Conservation (phyloP, 2,797 vertebrate species). For the Podarcis lilfordi region DNA sequence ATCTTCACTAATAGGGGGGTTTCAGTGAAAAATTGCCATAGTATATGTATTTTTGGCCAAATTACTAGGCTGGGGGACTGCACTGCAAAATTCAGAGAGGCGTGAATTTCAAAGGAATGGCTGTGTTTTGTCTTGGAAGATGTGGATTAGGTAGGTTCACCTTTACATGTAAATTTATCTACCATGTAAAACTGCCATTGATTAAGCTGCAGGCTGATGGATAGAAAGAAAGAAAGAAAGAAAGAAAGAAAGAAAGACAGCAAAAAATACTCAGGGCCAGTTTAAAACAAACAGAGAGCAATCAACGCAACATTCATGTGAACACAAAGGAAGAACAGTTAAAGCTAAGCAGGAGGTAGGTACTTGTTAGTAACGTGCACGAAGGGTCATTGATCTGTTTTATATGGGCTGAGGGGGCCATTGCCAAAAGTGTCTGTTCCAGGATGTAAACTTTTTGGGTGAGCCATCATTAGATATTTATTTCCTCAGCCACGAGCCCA, state of each 20-base stretch:
- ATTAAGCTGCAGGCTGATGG: no score
- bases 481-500: not conserved
- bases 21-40: no score
- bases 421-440: slow-evolving; percentile 1
- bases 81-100: no score
- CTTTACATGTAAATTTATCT: not conserved
- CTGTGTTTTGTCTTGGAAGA: no score
- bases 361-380: not conserved
- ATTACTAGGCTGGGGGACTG: no score
- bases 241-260: not conserved
- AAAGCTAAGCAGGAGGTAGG: not conserved
- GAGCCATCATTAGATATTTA: not conserved
- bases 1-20: no score
- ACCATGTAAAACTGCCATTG: not conserved
- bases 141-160: not conserved
- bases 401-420: not conserved
- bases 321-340: not conserved
- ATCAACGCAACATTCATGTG: not conserved
- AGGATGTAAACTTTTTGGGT: not conserved
- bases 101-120: no score
- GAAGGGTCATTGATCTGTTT: not conserved
- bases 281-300: not conserved
- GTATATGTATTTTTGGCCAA: no score
- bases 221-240: not conserved
- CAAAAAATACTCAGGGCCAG: not conserved